Evolutionary conservation across 2,888 invertebrate species (phyloP).

Genomic region (Kryphioiulus occultus): DNA sequence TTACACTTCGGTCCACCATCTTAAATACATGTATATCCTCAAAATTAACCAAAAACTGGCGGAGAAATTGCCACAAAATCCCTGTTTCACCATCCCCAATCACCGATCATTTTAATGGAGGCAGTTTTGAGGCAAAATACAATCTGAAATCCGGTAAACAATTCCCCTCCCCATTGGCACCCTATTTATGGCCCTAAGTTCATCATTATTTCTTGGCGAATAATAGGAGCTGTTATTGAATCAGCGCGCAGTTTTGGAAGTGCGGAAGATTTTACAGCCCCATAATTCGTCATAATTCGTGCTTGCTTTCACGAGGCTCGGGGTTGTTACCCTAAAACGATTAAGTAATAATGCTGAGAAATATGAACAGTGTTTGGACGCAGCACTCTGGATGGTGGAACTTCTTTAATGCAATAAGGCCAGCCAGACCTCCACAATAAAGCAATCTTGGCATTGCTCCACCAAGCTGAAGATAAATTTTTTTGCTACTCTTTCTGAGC

Average conservation of each 20-base stretch:
- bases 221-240: slow-evolving; percentile 8
- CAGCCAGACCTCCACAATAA: background rate
- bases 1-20: too few relatives aligned
- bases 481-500: background rate
- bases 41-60: too few relatives aligned
- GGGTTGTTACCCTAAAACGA: slow-evolving; percentile 23
- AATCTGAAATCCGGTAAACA: slow-evolving; percentile 14
- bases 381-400: background rate
- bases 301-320: slow-evolving; percentile 23
- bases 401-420: background rate
- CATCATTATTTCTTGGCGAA: background rate
- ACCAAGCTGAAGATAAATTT: background rate
- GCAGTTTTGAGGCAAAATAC: background rate
- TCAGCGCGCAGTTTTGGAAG: slow-evolving; percentile 14
- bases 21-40: too few relatives aligned
- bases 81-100: too few relatives aligned
- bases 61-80: too few relatives aligned
- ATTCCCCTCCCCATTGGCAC: slow-evolving; percentile 18
- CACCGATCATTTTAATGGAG: too few relatives aligned
- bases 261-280: background rate
- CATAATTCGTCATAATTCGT: slow-evolving; percentile 3
- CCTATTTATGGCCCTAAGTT: slow-evolving; percentile 12
- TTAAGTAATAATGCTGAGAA: slow-evolving; percentile 23
- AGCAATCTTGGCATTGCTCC: background rate
- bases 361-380: slow-evolving; percentile 13